Evolutionary conservation across 2,888 invertebrate genomes (phyloP), one percentile per base, ranked within the genome.

Genomic region (Ophraella communa): DNA sequence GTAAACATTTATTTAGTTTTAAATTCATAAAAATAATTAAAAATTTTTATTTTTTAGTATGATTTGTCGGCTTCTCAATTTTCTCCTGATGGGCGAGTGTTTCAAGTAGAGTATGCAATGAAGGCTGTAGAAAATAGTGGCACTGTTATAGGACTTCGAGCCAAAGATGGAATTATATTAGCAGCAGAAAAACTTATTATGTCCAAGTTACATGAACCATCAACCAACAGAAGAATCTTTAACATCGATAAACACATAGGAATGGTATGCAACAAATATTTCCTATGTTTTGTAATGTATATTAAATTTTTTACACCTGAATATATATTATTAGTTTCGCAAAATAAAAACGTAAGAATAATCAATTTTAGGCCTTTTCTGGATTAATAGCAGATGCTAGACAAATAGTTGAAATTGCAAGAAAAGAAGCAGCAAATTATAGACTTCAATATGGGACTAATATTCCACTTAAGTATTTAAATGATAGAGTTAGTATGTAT

Each of bases 31-130:
- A n/a, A 35, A 44, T 42, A 21, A 54, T 54, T 20, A 21, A 30
- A 10, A 14, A 24, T 10, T 8, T 60, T 33, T 27, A 65, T 71
- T 87, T 87, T 59, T 5, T 83, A 97, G 96, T 99, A 99, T 82
- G 99, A 99, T 88, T 87, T 99, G 77, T 98, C 98, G 65, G 99
- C 99, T n/a, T 97, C 99, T 44, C 99, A 99, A 86, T 99, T 99
- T 84, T 99, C 98, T 1, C 99, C 99, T 2, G 99, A 99, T 82
- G 99, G 99, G 8, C 87, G 98, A 74, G 98, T 99, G 33, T 99
- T 99, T 83, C 99, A 99, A 89, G 96, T 99, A 1, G 99, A 99
- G 86, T 99, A 99, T 85, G 99, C 99, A 3, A 93, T 93, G 60
- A 99, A 99, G 84, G 99, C 99, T 3, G 98, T 99, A 1, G 99